Base-by-base conservation (phyloP, 2,113 vertebrate species). In the Syrmaticus mikado region DNA sequence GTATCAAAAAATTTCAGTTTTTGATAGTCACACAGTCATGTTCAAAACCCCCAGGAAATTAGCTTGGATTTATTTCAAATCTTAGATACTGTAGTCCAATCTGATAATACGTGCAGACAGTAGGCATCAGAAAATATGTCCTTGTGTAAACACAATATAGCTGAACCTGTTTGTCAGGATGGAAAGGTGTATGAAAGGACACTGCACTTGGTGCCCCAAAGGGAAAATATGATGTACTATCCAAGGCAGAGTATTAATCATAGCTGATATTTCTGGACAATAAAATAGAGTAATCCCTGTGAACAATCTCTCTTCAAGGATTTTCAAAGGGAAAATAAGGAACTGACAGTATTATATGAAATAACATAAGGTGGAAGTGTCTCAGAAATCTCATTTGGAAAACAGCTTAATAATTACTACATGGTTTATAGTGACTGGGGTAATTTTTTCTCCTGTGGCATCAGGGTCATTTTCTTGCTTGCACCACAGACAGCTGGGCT, bases 141-240 rank as follows among this genome's bases (percentile, higher is more conserved):
- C 96, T 95, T 97, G 96, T 97, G 92, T 98, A 98, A 98, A 97
- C 96, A 98, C 92, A 97, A 94, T 96, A 98, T 97, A 97, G 93
- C 92, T 93, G 88, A 97, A 95, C 90, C 92, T 97, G 97, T 97
- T 97, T 97, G 97, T 97, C 96, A 94, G 97, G 97, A 97, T 95
- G 96, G 94, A 96, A 96, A 97, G 83, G 93, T 96, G 85, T 96
- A 96, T 84, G 94, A 97, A 97, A 97, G 95, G 95, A 97, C 96
- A 92, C 77, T 89, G 92, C 77, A 93, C 87, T 96, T 50, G 7
- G 71, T 82, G 82, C 80, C 94, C 94, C 96, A 96, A 85, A 96
- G 93, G 93, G 85, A 90, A 87, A 95, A 96, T 95, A 97, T 96
- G 97, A 98, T 98, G 84, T 95, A 98, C 87, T 95, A 81, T 95